Evolutionary conservation across 2,113 vertebrate genomes (phyloP), one percentile per base, ranked within the genome.

Genomic region (Agapornis roseicollis): DNA sequence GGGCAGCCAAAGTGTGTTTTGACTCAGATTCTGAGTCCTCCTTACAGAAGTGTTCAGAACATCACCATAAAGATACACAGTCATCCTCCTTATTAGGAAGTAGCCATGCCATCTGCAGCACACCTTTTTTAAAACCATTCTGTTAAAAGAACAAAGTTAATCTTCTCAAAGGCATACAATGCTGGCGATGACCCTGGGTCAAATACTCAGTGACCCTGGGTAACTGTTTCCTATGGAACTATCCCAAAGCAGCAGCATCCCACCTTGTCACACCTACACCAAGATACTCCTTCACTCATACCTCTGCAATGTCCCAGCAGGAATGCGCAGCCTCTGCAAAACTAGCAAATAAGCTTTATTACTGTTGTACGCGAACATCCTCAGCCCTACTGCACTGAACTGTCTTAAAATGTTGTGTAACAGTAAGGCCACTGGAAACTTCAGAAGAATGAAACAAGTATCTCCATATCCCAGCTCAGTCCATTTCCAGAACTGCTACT

Each of bases 291-390:
- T 31, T 19, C 53, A 31, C 44, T 42, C 41, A 27, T 5, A 41
- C 3, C 9, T 6, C 27, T 44, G 11, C 16, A 47, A 60, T 0
- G 0, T 31, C 9, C 33, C 63, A 70, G 17, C 15, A 71, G 53
- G 14, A 72, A 47, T 3, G 1, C 31, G 23, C 3, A 78, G 22
- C 52, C 60, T 5, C 27, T 23, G 29, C 22, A 68, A 64, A 68
- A n/a, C 35, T 14, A 29, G 29, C 9, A 53, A 39, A 11, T 24
- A 15, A 7, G 3, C 4, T 2, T 71, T 52, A 71, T 33, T 35
- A 5, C 15, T 69, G 23, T 2, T 33, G 17, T 2, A 64, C 29
- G 60, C 63, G 56, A 50, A n/a, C 18, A n/a, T 6, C 18, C 37
- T 76, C 53, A 73, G 29, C 44, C 19, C 20, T 31, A 16, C 9